These are phyloP conservation scores for Fopius arisanus DNA, from an alignment of 1,140 invertebrate species.

Conservation along the genomic window DNA sequence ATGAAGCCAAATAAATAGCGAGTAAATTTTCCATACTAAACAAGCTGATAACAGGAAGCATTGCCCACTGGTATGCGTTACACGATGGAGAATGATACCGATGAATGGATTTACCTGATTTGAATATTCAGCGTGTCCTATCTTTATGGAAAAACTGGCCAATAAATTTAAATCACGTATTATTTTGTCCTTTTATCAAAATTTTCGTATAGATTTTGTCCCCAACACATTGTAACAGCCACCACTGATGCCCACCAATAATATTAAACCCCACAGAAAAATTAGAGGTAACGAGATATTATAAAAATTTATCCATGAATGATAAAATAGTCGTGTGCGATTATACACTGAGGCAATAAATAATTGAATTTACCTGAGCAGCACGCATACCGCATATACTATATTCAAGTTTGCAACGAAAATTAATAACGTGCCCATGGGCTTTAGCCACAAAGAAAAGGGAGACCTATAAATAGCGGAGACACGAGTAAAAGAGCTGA, in stretches of 20 bases:
- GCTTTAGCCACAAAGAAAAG: neutral
- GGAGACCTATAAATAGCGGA: conserved; percentile 6
- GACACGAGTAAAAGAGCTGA: neutral
- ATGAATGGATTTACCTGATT: conserved; percentile 28
- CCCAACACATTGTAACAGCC: neutral
- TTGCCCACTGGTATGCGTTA: neutral
- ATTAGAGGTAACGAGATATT: neutral
- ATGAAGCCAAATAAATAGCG: neutral
- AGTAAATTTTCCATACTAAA: neutral
- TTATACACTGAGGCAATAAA: neutral
- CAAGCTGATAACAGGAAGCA: neutral
- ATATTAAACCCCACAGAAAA: neutral
- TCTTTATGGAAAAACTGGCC: neutral
- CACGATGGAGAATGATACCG: conserved; percentile 10
- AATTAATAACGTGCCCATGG: conserved; percentile 15
- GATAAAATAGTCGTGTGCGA: conserved; percentile 13
- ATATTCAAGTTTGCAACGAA: conserved; percentile 9
- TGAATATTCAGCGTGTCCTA: conserved; percentile 22
- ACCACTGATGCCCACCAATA: neutral
- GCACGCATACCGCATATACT: conserved; percentile 1
- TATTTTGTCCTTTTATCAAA: neutral
- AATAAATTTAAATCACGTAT: neutral
- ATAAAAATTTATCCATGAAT: neutral
- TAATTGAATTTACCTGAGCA: conserved; percentile 14
- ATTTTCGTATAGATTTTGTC: neutral